Evolutionary conservation across 2,797 vertebrate genomes (phyloP).

Genomic region (Typhlichthys eigenmanni): DNA sequence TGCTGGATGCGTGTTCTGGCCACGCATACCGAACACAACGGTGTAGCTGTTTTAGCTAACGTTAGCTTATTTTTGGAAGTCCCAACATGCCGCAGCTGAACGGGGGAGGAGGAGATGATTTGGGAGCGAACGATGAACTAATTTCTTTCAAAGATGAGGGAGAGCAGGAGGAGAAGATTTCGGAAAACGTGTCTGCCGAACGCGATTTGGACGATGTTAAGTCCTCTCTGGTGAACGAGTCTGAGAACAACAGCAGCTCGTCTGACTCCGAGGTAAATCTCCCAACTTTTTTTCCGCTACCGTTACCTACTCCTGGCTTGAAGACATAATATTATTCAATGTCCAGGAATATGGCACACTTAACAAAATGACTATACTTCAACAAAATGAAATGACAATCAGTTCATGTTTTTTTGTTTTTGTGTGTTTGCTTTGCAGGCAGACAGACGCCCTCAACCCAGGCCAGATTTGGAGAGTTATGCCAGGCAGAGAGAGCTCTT

Average conservation of each 20-base stretch:
- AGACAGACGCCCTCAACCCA: constrained; percentile 76
- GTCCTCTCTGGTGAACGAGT: constrained; percentile 91
- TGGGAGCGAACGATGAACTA: constrained; percentile 90
- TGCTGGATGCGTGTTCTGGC: not conserved
- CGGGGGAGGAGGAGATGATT: constrained; percentile 81
- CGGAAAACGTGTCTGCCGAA: constrained; percentile 81
- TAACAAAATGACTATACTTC: constrained; percentile 21
- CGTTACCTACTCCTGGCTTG: not conserved
- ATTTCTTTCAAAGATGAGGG: constrained; percentile 91
- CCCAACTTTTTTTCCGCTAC: not conserved
- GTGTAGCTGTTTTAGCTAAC: constrained; percentile 48
- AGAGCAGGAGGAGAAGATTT: constrained; percentile 88
- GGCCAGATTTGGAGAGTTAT: constrained; percentile 75
- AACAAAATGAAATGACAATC: too few species aligned
- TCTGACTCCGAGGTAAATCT: constrained; percentile 86
- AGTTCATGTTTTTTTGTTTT: constrained; percentile 9
- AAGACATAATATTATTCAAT: not conserved
- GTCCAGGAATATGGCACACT: not conserved
- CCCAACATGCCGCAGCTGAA: constrained; percentile 81
- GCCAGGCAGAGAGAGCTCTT: constrained; percentile 81
- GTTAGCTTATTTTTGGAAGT: constrained; percentile 4
- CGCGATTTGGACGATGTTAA: constrained; percentile 91
- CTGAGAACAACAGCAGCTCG: constrained; percentile 85
- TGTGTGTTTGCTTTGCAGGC: constrained; percentile 73
- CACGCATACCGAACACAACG: not conserved